Conservation (phyloP, 2,888 invertebrate genomes). For the Pomacea canaliculata region DNA sequence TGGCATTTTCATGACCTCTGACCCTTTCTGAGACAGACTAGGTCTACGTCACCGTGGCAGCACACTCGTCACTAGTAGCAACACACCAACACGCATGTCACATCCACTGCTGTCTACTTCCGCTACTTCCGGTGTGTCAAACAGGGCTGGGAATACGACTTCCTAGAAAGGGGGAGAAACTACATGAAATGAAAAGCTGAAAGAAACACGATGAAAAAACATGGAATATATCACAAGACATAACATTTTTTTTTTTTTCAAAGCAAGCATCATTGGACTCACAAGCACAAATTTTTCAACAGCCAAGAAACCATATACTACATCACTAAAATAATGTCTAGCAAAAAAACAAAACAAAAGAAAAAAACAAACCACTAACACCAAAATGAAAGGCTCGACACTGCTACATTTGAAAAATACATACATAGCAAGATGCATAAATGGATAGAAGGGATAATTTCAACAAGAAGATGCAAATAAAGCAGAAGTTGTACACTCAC, state of each 20-base stretch:
- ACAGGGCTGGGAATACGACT: not conserved
- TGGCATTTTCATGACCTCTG: constrained; percentile 23
- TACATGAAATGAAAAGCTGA: constrained; percentile 5
- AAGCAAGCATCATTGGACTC: not conserved
- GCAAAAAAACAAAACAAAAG: not conserved
- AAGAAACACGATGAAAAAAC: not conserved
- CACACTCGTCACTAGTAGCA: constrained; percentile 27
- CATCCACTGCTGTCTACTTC: constrained; percentile 24
- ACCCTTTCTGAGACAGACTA: constrained; percentile 13
- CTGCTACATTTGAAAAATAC: not conserved
- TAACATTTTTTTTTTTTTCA: not conserved
- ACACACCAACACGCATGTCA: constrained; percentile 31
- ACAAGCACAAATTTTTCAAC: no score
- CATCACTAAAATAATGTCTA: not conserved
- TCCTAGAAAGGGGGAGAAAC: constrained; percentile 15
- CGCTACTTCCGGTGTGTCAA: constrained; percentile 10
- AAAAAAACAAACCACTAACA: not conserved
- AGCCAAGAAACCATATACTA: no score
- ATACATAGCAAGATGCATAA: not conserved
- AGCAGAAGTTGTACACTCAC: not conserved
- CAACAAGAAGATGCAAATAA: not conserved
- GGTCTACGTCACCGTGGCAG: constrained; percentile 23
- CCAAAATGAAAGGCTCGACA: not conserved
- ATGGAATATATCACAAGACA: not conserved
- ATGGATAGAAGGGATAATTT: not conserved